Conservation (phyloP, 2,797 vertebrate species). For the Enteromius unitaeniatus region DNA sequence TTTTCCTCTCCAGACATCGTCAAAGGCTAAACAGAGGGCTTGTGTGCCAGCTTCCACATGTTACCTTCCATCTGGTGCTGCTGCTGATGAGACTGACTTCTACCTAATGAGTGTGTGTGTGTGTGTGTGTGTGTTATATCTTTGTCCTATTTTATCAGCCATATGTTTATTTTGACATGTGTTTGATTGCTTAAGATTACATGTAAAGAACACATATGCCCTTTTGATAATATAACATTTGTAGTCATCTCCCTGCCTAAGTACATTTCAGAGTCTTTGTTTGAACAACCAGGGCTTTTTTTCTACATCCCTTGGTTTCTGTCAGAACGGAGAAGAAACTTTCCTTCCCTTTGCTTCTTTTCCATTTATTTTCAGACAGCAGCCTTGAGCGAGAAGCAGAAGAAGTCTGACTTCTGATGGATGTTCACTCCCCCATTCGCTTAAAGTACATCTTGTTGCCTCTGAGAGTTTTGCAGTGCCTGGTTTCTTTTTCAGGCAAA, state of each 20-base stretch:
- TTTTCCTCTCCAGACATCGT: conserved; percentile 1
- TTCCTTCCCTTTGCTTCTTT: conserved; percentile 34
- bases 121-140: neutral
- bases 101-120: neutral
- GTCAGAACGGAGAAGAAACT: conserved; percentile 30
- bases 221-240: conserved; percentile 42
- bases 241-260: conserved; percentile 24
- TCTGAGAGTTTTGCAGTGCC: neutral
- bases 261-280: conserved; percentile 44
- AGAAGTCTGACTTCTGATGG: conserved; percentile 70
- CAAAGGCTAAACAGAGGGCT: conserved; percentile 5
- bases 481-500: neutral
- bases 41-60: neutral
- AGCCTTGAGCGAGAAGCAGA: conserved; percentile 68
- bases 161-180: neutral
- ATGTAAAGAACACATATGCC: conserved; percentile 24
- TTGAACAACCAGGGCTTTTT: conserved; percentile 24
- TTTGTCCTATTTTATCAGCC: neutral
- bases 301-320: conserved; percentile 20
- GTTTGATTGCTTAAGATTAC: conserved; percentile 16
- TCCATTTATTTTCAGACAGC: conserved; percentile 49
- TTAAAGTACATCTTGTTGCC: conserved; percentile 41
- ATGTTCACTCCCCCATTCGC: conserved; percentile 62
- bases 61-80: neutral
- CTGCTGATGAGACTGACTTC: neutral